These are phyloP conservation scores for Ardeotis arabs DNA, from an alignment of 2,113 vertebrate genomes.

Conservation along the genomic window DNA sequence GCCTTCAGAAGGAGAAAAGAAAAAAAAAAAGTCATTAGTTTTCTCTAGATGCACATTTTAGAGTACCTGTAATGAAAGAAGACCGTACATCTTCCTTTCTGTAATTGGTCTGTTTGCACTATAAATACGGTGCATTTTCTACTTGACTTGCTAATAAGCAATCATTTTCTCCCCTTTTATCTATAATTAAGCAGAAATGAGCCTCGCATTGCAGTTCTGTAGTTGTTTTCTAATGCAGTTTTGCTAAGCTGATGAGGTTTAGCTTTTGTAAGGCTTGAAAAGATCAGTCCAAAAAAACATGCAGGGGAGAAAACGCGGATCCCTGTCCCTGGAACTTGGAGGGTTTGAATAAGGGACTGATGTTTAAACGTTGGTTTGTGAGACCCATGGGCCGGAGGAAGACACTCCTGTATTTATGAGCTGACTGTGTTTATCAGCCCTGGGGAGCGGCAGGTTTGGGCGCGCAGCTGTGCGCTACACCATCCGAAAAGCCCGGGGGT, in stretches of 20 bases:
- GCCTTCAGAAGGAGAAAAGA: background rate
- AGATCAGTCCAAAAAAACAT: slow-evolving; percentile 1
- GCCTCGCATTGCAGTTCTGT: background rate
- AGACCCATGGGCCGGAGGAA: background rate
- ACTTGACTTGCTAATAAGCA: slow-evolving; percentile 49
- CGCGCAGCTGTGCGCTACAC: fast-evolving
- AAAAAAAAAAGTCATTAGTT: background rate
- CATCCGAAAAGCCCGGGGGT: background rate
- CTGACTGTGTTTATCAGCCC: fast-evolving
- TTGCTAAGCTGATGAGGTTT: background rate
- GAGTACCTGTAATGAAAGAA: slow-evolving; percentile 24
- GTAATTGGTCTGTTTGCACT: slow-evolving; percentile 27
- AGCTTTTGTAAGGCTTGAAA: background rate
- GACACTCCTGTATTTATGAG: background rate
- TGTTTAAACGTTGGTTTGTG: background rate
- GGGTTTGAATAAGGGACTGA: background rate
- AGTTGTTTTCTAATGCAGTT: background rate
- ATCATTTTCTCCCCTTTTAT: slow-evolving; percentile 42
- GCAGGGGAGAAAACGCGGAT: background rate
- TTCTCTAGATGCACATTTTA: background rate
- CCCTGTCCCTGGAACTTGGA: background rate
- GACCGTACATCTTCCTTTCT: background rate
- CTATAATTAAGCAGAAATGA: slow-evolving; percentile 44
- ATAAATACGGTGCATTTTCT: slow-evolving; percentile 19
- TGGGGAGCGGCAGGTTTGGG: background rate